phyloP scores from a whole-genome alignment of 2,113 vertebrate genomes.

The Anarrhichthys ocellatus region DNA sequence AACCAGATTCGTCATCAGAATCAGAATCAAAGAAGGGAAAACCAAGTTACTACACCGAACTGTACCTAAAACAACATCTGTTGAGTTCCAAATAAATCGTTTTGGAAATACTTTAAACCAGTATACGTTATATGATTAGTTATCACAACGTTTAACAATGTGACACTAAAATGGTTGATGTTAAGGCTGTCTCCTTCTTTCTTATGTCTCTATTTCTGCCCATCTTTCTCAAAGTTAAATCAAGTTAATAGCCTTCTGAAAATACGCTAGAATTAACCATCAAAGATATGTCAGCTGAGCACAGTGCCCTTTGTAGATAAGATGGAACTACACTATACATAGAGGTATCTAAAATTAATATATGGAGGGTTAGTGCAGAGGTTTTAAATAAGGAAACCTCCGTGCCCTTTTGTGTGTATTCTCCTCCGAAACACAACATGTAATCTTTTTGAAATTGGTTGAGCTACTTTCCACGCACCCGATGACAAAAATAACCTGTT shows the following conservation, averaged over 20 bases:
- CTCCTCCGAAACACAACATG: neutral
- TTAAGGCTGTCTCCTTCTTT: neutral
- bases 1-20: constrained; percentile 37
- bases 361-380: neutral
- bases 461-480: neutral
- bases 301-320: neutral
- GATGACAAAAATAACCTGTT: neutral
- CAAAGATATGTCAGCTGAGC: neutral
- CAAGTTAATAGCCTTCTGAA: neutral
- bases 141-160: too few relatives aligned
- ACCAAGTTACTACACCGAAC: constrained; percentile 10
- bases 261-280: neutral
- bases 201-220: neutral
- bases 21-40: neutral
- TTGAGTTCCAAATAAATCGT: neutral
- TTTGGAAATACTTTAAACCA: neutral
- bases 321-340: neutral
- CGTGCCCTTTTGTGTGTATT: neutral
- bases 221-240: neutral
- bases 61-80: neutral
- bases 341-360: neutral
- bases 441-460: neutral
- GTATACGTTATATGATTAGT: too few relatives aligned
- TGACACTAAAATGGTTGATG: too few relatives aligned
- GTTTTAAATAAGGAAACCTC: neutral